A percentile compares a stretch with the other conserved stretches of the same genome.
phyloP scores from a whole-genome alignment of 2,797 vertebrate species.

The Tenualosa thibaudeaui region DNA sequence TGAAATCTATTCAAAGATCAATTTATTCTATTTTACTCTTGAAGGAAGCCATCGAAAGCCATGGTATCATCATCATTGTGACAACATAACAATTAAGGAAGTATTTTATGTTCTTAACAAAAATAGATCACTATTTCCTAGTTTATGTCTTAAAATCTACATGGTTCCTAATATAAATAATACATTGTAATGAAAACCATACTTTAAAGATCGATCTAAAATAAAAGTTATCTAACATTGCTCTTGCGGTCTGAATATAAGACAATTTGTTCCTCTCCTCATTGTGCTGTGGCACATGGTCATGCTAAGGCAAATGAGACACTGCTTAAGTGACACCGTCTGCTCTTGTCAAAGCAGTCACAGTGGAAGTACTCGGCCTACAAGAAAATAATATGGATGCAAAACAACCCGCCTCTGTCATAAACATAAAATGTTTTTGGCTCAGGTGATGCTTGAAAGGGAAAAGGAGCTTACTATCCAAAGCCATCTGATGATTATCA shows the following conservation, averaged over 20 bases:
- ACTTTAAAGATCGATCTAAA: neutral
- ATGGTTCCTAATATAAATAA: neutral
- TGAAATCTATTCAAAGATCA: neutral
- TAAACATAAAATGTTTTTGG: neutral
- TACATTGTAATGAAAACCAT: neutral
- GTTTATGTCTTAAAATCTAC: neutral
- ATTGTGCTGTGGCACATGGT: neutral
- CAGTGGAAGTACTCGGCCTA: neutral
- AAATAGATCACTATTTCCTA: slow-evolving; percentile 6
- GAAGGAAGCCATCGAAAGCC: too few species aligned
- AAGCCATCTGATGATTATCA: neutral
- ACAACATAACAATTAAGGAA: neutral
- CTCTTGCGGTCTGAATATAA: neutral
- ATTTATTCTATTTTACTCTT: neutral
- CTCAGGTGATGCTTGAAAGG: neutral
- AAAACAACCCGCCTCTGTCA: neutral
- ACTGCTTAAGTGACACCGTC: neutral
- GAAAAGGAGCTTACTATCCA: neutral
- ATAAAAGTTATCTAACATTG: neutral
- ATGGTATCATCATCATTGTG: neutral
- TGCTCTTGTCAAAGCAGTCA: neutral
- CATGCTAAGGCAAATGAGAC: neutral
- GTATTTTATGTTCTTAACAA: neutral
- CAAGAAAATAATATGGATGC: neutral
- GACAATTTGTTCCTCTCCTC: neutral